Evolutionary conservation across 2,113 vertebrate genomes (phyloP).

Genomic region (Serinus canaria): DNA sequence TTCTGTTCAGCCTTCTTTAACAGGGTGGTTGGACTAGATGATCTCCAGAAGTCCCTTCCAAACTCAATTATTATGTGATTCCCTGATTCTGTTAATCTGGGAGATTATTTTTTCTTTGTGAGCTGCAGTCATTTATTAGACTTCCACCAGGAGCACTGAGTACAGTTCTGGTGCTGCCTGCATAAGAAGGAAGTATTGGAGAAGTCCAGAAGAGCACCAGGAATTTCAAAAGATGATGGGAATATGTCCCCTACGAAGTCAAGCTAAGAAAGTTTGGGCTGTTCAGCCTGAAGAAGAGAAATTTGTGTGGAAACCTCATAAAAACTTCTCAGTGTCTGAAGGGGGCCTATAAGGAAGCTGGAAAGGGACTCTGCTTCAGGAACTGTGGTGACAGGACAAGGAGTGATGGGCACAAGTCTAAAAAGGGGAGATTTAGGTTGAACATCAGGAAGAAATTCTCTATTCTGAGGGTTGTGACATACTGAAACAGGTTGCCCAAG

Average conservation of each 20-base stretch:
- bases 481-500: background rate
- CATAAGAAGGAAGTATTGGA: background rate
- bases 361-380: background rate
- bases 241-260: accelerated
- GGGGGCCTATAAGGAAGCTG: background rate
- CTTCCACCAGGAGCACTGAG: background rate
- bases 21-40: background rate
- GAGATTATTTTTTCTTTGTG: background rate
- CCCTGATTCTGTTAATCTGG: background rate
- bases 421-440: background rate
- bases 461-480: background rate
- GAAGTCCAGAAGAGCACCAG: background rate
- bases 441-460: background rate
- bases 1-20: background rate
- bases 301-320: background rate
- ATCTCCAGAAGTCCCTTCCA: background rate
- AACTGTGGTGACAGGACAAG: background rate
- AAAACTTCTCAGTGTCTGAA: background rate
- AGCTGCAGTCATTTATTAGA: background rate
- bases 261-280: background rate
- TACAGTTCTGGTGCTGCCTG: background rate
- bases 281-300: background rate
- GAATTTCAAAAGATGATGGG: background rate
- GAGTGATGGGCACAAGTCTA: background rate
- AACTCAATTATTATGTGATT: background rate